Evolutionary conservation across 2,888 invertebrate species (phyloP).

Genomic region (Nephrotoma appendiculata): DNA sequence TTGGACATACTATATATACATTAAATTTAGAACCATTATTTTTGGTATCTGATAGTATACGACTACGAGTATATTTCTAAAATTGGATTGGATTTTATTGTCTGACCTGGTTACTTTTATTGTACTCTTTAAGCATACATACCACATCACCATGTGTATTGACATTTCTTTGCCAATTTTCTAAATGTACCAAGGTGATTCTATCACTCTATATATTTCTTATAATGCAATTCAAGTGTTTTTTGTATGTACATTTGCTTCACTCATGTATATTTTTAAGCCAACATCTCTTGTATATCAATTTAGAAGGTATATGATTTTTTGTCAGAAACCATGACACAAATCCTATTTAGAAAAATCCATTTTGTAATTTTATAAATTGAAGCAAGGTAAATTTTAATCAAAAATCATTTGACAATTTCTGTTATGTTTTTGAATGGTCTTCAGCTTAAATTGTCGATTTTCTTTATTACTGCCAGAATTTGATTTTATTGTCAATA

Average conservation of each 20-base stretch:
- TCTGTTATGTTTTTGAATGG: no score
- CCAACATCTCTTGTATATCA: no score
- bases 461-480: no score
- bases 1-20: background rate
- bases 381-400: no score
- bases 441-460: no score
- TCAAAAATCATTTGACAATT: no score
- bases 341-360: no score
- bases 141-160: background rate
- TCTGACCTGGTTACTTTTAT: background rate
- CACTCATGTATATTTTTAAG: no score
- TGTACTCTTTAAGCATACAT: background rate
- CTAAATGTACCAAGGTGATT: background rate
- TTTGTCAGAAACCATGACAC: no score
- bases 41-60: background rate
- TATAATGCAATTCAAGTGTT: background rate
- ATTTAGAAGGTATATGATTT: no score
- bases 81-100: background rate
- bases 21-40: background rate
- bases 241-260: background rate
- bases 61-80: background rate
- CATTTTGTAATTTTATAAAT: no score
- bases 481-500: no score
- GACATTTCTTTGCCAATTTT: background rate
- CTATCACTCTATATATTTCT: background rate